A percentile compares a stretch with the other conserved stretches of the same genome.
These are phyloP conservation scores for Morus bassanus DNA, from an alignment of 2,797 vertebrate genomes.

Conservation along the genomic window DNA sequence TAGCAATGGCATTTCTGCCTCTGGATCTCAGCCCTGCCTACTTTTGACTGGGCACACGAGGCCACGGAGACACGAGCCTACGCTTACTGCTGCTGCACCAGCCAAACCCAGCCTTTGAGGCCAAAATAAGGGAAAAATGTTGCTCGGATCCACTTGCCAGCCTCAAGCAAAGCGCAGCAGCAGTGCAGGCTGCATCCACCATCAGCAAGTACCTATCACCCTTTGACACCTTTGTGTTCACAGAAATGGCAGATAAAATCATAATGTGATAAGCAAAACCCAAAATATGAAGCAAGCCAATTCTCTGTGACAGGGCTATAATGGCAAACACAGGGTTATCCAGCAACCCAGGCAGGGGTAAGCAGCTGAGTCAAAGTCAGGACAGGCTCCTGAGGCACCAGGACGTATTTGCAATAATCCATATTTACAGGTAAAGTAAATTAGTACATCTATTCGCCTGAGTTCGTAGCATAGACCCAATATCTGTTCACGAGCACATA, in stretches of 20 bases:
- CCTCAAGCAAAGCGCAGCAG: not conserved
- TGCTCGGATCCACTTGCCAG: not conserved
- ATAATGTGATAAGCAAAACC: not conserved
- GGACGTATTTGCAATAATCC: not conserved
- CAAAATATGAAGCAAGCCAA: not conserved
- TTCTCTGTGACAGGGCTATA: not conserved
- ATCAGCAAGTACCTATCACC: accelerated
- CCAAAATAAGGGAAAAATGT: not conserved
- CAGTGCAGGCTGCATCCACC: not conserved
- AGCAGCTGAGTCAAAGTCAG: not conserved
- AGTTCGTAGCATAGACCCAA: not conserved
- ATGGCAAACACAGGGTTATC: not conserved
- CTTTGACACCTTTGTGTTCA: not conserved
- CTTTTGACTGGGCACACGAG: no score
- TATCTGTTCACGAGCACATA: not conserved
- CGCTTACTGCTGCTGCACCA: not conserved
- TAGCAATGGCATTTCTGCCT: not conserved
- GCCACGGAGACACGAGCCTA: accelerated
- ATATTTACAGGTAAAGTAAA: not conserved
- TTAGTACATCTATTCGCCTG: not conserved
- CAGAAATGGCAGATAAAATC: not conserved
- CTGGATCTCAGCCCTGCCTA: not conserved
- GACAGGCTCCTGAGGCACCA: not conserved
- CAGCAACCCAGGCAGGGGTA: not conserved
- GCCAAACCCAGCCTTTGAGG: not conserved